Base-by-base conservation (phyloP, 1,140 invertebrate genomes). In the Atta colombica region DNA sequence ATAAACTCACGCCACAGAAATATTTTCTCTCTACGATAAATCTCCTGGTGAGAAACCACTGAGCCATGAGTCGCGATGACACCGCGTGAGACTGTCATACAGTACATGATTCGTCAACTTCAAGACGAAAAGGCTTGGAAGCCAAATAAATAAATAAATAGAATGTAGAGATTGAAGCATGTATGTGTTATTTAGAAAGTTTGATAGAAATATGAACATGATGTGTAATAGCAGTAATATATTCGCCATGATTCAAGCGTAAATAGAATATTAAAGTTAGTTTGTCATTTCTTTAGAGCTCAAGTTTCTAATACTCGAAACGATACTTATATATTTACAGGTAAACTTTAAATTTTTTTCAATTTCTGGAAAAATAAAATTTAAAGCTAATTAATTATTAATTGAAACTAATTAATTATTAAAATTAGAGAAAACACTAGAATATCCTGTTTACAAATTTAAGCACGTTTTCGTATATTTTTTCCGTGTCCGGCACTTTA, bases 21-120 rank as follows among this genome's bases (percentile, higher is more conserved):
- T 75, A 75, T 63, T 75, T 51, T 69, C 53, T 25, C 25, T 16
- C 35, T 3, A 55, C 18, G 7, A 82, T 68, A 82, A 74, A 82
- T 61, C 45, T 82, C 21, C 61, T 12, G 51, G 21, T 28, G 51
- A 69, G n/a, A 55, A 21, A 78, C 10, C 39, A 31, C 7, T n/a
- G 0, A n/a, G n/a, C 18, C 12, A 18, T 2, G 6, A 80, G 25
- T 3, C 61, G 10, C 45, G 61, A 65, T 39, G 61, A 80, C 21
- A 68, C 21, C 31, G 25, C 16, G 60, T 45, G 21, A 77, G 39
- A 12, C 35, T n/a, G 5, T 74, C 39, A 5, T 82, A 60, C 12
- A 31, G 49, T 39, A n/a, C 18, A 21, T 16, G 8, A 49, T 49
- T 60, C 25, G 25, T 53, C 49, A 35, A 3, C 21, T 53, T 39